Evolutionary conservation across 2,113 vertebrate genomes (phyloP), one percentile per base, ranked within the genome.

Genomic region (Tenebrosternarchus preto): DNA sequence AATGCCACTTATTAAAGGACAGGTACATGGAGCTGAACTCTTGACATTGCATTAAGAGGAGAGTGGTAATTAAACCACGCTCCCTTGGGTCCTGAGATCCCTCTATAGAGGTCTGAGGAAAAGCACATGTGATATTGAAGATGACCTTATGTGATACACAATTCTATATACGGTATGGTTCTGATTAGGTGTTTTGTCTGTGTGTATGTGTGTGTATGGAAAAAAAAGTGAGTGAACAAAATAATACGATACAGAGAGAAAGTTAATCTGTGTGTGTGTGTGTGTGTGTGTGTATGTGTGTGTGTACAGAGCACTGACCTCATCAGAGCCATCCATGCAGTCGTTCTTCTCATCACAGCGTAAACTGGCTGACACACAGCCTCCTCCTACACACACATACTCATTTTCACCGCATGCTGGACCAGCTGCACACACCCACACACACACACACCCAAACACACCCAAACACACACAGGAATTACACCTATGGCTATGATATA

Each of bases 311-410:
- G 5, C 8, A 70, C 81, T 89, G 92, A 96, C 95, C 93, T 96
- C 95, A 86, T 96, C 95, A 61, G 95, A 95, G 66, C 94, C 94
- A 57, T 96, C 95, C 29, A 91, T 84, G 74, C 95, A 96, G 85
- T 96, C 94, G 29, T 90, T 78, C 15, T 94, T 92, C 67, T 94
- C 95, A 46, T 96, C 94, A 57, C 95, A 96, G 56, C 91, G 93
- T 78, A 94, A 77, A 67, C 90, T 92, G 0, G 94, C 95, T 0
- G 91, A 87, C 78, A 96, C 86, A 66, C 95, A 96, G 43, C 94
- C 94, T 72, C 94, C 93, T 3, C 83, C 92, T 5, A 90, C 85
- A 85, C 95, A 96, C 25, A 93, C 87, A 50, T 96, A 96, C 87
- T 96, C 94, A 67, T 87, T 95, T 84, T 92, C 87, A 50, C 92